These are phyloP conservation scores for Mythimna vitellina DNA, from an alignment of 2,888 invertebrate species.

Conservation along the genomic window DNA sequence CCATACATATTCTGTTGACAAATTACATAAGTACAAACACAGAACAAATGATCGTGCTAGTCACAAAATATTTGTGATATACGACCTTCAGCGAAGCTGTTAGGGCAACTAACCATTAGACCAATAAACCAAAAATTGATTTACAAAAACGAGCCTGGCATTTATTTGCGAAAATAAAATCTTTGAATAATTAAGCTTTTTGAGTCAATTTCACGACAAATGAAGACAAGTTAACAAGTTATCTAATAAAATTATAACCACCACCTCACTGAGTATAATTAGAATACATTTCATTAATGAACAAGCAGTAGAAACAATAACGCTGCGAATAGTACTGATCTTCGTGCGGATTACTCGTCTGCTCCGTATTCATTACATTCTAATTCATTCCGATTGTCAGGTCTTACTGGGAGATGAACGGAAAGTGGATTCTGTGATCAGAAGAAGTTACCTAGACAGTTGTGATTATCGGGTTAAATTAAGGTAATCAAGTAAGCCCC, in stretches of 20 bases:
- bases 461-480: neutral
- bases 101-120: too few species aligned
- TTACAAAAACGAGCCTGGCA: too few species aligned
- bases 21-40: too few species aligned
- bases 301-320: slow-evolving; percentile 22
- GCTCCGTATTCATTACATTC: slow-evolving; percentile 53
- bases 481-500: neutral
- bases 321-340: slow-evolving; percentile 2
- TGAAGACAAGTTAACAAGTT: neutral
- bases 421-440: neutral
- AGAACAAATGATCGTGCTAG: too few species aligned
- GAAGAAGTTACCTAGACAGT: neutral
- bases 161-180: too few species aligned
- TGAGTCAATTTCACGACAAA: neutral
- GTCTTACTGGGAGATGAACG: slow-evolving; percentile 9
- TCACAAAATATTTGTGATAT: too few species aligned
- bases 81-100: too few species aligned
- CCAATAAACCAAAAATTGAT: too few species aligned
- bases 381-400: slow-evolving; percentile 43
- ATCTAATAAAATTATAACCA: slow-evolving; percentile 4
- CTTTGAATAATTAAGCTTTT: too few species aligned
- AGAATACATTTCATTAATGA: slow-evolving; percentile 19
- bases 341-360: slow-evolving; percentile 18
- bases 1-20: too few species aligned
- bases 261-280: slow-evolving; percentile 10